Evolutionary conservation across 2,797 vertebrate species (phyloP).

Genomic region (Spinibarbus caldwelli): DNA sequence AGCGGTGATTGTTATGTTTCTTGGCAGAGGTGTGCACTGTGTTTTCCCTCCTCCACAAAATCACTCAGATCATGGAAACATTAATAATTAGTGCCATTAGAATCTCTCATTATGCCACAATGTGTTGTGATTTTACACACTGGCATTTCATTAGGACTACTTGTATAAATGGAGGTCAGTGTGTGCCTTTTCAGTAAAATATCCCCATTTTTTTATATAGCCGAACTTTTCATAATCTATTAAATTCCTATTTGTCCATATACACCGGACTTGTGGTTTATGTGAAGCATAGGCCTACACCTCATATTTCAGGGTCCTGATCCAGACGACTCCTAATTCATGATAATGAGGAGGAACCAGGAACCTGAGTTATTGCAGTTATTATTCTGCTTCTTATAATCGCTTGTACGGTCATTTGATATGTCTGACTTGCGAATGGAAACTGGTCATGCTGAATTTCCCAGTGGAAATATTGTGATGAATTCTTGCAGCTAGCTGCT

Average conservation of each 20-base stretch:
- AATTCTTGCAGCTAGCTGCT: not conserved
- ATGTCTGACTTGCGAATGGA: not conserved
- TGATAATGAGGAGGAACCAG: not conserved
- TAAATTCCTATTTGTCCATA: not conserved
- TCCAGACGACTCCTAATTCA: not conserved
- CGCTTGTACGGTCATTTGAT: constrained; percentile 9
- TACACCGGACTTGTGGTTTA: not conserved
- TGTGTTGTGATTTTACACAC: constrained; percentile 29
- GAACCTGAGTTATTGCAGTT: constrained; percentile 7
- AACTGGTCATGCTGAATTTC: not conserved
- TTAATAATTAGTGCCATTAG: constrained; percentile 59
- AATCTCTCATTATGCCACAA: constrained; percentile 48
- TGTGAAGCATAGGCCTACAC: not conserved
- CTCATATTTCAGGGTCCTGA: not conserved
- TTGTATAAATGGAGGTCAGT: not conserved
- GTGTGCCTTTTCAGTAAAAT: not conserved
- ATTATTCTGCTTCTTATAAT: constrained; percentile 8
- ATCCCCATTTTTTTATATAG: not conserved
- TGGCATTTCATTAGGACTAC: not conserved
- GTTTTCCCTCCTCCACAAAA: constrained; percentile 41
- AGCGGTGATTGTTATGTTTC: constrained; percentile 54
- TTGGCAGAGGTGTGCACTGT: constrained; percentile 46
- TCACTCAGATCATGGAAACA: constrained; percentile 52
- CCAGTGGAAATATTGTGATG: not conserved
- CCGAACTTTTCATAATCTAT: not conserved